These are phyloP conservation scores for Drosophila siamana DNA, from an alignment of 2,888 invertebrate species.

Conservation along the genomic window DNA sequence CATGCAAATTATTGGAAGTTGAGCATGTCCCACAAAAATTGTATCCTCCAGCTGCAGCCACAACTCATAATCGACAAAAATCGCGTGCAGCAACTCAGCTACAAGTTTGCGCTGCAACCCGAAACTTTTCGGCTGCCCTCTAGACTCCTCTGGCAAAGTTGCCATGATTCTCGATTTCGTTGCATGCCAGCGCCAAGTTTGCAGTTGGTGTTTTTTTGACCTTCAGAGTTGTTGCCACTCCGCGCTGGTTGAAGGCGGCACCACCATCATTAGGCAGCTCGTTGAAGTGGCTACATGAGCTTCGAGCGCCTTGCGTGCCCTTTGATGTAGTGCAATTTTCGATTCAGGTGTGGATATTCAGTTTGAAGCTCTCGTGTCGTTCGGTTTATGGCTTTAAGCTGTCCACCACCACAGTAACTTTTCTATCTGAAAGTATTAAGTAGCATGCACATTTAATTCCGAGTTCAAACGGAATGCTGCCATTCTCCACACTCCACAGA, in stretches of 20 bases:
- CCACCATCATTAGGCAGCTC: slow-evolving; percentile 49
- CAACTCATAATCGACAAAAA: slow-evolving; percentile 69
- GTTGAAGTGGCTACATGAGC: slow-evolving; percentile 52
- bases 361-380: slow-evolving; percentile 44
- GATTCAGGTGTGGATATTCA: slow-evolving; percentile 62
- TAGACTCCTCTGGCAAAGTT: slow-evolving; percentile 28
- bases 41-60: slow-evolving; percentile 43
- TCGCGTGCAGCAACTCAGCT: slow-evolving; percentile 57
- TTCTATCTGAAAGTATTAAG: slow-evolving; percentile 18
- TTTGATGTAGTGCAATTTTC: slow-evolving; percentile 37
- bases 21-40: slow-evolving; percentile 61
- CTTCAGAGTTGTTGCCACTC: slow-evolving; percentile 29
- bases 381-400: background rate
- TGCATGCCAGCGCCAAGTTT: slow-evolving; percentile 36
- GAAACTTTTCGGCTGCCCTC: slow-evolving; percentile 40
- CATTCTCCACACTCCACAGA: slow-evolving; percentile 12
- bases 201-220: slow-evolving; percentile 42
- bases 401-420: too few species aligned
- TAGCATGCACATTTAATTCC: slow-evolving; percentile 30
- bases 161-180: slow-evolving; percentile 14
- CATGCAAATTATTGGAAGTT: slow-evolving; percentile 76
- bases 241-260: background rate
- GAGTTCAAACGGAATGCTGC: slow-evolving; percentile 30
- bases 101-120: slow-evolving; percentile 43
- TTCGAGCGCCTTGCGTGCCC: slow-evolving; percentile 46